Conservation (phyloP, 1,140 invertebrate genomes). For the Periplaneta americana region DNA sequence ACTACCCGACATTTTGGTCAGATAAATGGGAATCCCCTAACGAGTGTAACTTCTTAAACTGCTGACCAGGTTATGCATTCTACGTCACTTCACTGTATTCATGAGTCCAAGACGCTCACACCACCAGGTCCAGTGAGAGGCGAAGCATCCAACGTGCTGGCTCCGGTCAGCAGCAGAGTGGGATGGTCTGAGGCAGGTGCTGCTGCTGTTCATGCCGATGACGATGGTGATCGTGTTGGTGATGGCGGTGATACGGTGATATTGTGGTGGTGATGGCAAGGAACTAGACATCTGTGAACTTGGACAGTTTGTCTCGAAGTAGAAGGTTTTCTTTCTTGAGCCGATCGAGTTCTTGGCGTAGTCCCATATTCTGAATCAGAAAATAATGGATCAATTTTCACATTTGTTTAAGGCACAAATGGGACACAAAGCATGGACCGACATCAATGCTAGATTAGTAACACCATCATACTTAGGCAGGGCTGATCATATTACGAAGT, state of each 20-base stretch:
- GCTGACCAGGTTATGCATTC: no score
- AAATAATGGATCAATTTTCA: no score
- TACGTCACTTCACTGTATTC: not conserved
- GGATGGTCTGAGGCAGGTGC: not conserved
- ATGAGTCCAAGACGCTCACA: not conserved
- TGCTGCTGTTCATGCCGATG: not conserved
- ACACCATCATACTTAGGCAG: no score
- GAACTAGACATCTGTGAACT: slow-evolving; percentile 71
- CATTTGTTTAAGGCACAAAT: no score
- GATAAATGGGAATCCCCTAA: no score
- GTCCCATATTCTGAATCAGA: slow-evolving; percentile 65
- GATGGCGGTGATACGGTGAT: no score
- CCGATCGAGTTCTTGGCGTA: slow-evolving; percentile 80
- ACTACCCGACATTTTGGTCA: no score
- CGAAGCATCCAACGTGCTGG: not conserved
- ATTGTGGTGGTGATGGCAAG: not conserved
- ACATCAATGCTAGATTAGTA: no score
- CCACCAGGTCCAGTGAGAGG: not conserved
- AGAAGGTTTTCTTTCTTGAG: slow-evolving; percentile 87
- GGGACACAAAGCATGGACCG: no score
- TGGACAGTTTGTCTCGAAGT: slow-evolving; percentile 78
- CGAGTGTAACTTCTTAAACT: no score
- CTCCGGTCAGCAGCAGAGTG: not conserved
- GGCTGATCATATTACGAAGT: no score
- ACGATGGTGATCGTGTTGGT: not conserved